Conservation (phyloP, 2,888 invertebrate genomes). For the Cryptosula pallasiana region DNA sequence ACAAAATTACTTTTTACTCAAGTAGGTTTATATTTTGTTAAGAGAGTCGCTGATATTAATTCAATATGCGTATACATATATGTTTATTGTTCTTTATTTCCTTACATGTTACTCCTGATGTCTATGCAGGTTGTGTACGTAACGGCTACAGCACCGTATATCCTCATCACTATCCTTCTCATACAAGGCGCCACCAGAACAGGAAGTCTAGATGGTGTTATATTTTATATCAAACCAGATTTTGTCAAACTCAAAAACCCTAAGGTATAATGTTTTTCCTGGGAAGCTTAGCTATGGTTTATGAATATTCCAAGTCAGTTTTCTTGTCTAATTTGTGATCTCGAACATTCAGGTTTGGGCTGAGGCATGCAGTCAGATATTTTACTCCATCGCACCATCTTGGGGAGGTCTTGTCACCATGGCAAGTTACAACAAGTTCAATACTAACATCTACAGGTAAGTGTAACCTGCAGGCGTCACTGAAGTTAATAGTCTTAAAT, state of each 20-base stretch:
- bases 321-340: too few species aligned
- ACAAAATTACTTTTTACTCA: too few species aligned
- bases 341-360: slow-evolving; percentile 47
- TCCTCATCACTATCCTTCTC: slow-evolving; percentile 37
- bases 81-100: too few species aligned
- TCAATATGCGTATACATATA: too few species aligned
- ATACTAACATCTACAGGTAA: slow-evolving; percentile 43
- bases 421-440: slow-evolving; percentile 47
- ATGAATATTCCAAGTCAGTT: too few species aligned
- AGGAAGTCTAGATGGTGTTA: slow-evolving; percentile 36
- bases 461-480: too few species aligned
- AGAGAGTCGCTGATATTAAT: too few species aligned
- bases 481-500: too few species aligned
- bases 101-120: too few species aligned
- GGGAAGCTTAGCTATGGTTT: too few species aligned
- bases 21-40: too few species aligned
- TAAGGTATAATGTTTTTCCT: slow-evolving; percentile 34
- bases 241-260: slow-evolving; percentile 32
- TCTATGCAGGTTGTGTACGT: slow-evolving; percentile 28
- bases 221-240: slow-evolving; percentile 36
- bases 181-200: slow-evolving; percentile 36
- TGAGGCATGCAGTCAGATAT: slow-evolving; percentile 53
- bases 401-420: slow-evolving; percentile 48
- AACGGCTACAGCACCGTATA: slow-evolving; percentile 34
- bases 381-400: slow-evolving; percentile 53